Evolutionary conservation across 2,797 vertebrate species (phyloP).

Genomic region (Pipistrellus pygmaeus): DNA sequence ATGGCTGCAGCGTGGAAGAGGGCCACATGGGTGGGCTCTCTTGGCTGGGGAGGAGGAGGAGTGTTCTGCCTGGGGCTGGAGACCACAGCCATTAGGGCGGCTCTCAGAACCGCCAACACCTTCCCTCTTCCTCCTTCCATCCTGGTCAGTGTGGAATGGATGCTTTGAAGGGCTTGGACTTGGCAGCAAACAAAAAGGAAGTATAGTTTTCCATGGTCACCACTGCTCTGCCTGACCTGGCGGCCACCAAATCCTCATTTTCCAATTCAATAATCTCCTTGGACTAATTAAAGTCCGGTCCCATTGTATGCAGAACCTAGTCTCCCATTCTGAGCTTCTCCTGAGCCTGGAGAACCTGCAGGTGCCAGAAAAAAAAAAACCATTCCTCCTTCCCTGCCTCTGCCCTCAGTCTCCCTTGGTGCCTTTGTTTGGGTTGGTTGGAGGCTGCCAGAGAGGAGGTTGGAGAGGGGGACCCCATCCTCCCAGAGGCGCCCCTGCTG

Average conservation of each 20-base stretch:
- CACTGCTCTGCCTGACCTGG: too few species aligned
- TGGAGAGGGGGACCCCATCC: too few species aligned
- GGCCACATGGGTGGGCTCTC: not conserved
- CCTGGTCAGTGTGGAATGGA: too few species aligned
- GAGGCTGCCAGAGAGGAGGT: too few species aligned
- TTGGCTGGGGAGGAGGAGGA: not conserved
- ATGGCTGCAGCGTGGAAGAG: not conserved
- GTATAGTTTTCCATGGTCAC: not conserved
- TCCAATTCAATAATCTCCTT: not conserved
- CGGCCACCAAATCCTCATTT: not conserved
- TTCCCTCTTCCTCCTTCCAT: not conserved
- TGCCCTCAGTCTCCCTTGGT: too few species aligned
- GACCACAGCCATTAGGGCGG: not conserved
- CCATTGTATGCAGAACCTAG: too few species aligned
- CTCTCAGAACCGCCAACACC: rapidly evolving
- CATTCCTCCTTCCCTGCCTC: too few species aligned
- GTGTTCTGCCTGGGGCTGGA: not conserved
- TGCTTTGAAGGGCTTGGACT: not conserved
- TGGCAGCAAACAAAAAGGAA: not conserved
- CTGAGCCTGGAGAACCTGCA: not conserved
- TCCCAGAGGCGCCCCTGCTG: too few species aligned
- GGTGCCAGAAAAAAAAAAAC: too few species aligned
- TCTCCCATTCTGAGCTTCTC: not conserved
- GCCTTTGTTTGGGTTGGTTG: too few species aligned
- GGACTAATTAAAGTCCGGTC: not conserved